A percentile compares a stretch with the other conserved stretches of the same genome.
Evolutionary conservation across 2,888 invertebrate species (phyloP).

Genomic region (Amiota communis): DNA sequence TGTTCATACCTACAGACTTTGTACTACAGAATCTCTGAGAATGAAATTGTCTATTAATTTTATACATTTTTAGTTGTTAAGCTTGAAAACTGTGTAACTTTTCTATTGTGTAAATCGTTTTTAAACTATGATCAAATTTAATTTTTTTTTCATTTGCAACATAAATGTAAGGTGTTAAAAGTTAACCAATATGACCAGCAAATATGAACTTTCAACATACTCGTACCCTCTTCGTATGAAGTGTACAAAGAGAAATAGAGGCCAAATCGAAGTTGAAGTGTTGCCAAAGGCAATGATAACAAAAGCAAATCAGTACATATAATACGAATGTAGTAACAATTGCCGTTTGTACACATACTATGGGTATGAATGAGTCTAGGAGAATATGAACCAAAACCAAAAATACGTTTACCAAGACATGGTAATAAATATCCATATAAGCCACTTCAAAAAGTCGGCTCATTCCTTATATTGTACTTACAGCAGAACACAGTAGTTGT

Average conservation of each 20-base stretch:
- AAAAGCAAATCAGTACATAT: constrained; percentile 50
- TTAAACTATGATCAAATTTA: no score
- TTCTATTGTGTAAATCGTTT: no score
- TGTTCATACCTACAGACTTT: no score
- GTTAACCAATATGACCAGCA: constrained; percentile 31
- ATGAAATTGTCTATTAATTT: no score
- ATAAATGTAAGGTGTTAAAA: no score
- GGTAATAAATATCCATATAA: constrained; percentile 67
- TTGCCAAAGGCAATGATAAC: constrained; percentile 48
- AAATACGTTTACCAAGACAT: constrained; percentile 36
- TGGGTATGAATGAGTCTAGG: no score
- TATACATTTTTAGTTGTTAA: no score
- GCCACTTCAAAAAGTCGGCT: constrained; percentile 58
- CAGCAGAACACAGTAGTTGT: constrained; percentile 27
- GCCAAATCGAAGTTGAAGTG: constrained; percentile 32
- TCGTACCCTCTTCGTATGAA: no score
- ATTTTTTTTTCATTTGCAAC: no score
- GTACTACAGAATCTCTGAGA: no score
- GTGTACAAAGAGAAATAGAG: not conserved
- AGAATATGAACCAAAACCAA: no score
- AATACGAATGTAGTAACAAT: constrained; percentile 1
- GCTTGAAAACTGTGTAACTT: no score
- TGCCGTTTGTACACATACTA: not conserved
- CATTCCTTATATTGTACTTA: constrained; percentile 17
- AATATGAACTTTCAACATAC: constrained; percentile 34